Conservation (phyloP, 1,140 invertebrate species). For the Dendrolimus kikuchii region DNA sequence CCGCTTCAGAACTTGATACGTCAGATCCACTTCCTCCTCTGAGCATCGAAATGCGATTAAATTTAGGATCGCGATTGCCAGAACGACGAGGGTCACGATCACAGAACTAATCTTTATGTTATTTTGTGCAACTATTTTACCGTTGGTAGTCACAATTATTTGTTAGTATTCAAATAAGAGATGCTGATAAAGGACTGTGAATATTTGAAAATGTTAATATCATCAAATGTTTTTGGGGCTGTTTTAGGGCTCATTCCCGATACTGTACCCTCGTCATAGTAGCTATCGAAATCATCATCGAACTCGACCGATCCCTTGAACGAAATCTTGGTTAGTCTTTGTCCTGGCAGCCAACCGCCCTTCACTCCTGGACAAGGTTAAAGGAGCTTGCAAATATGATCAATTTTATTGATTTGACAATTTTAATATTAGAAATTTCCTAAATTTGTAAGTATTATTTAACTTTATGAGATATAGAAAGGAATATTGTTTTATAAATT, state of each 20-base stretch:
- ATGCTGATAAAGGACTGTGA: no score
- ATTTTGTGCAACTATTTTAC: conserved; percentile 11
- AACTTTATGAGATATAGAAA: no score
- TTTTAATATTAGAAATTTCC: neutral
- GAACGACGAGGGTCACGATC: conserved; percentile 16
- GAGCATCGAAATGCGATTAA: conserved; percentile 60
- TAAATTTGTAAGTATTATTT: no score
- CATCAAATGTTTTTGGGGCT: conserved; percentile 27
- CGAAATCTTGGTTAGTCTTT: conserved; percentile 67
- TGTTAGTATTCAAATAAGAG: conserved; percentile 18
- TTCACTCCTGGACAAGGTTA: conserved; percentile 57
- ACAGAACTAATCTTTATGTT: conserved; percentile 5
- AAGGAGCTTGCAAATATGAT: conserved; percentile 39
- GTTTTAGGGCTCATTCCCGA: conserved; percentile 47
- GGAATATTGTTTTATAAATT: no score
- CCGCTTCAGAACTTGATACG: conserved; percentile 94
- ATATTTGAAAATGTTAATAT: conserved; percentile 30
- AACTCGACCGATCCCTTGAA: conserved; percentile 67
- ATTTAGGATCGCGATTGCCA: conserved; percentile 19
- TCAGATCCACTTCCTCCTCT: conserved; percentile 86
- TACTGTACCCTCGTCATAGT: conserved; percentile 65
- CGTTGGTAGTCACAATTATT: conserved; percentile 5
- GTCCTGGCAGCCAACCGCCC: conserved; percentile 68
- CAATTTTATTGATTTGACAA: conserved; percentile 7
- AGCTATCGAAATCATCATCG: conserved; percentile 69